A percentile compares a stretch with the other conserved stretches of the same genome.
Evolutionary conservation across 2,888 invertebrate genomes (phyloP).

Genomic region (Tetheella fluctuosa): DNA sequence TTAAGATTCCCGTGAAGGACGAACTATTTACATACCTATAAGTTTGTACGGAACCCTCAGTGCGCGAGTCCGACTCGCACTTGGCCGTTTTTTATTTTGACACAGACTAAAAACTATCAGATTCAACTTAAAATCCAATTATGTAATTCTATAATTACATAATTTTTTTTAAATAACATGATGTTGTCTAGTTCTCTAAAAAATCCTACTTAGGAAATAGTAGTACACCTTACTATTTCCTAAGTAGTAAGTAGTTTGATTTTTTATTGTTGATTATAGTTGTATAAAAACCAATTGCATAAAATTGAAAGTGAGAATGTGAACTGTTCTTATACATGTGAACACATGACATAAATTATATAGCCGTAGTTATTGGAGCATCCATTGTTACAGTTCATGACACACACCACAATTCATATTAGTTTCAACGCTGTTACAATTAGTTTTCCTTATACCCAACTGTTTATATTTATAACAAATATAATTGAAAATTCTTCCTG

Average conservation of each 20-base stretch:
- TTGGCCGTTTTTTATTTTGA: too few relatives aligned
- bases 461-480: conserved; percentile 1
- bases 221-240: not conserved
- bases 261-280: too few relatives aligned
- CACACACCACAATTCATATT: not conserved
- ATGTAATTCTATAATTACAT: too few relatives aligned
- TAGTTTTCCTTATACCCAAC: not conserved
- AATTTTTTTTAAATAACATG: too few relatives aligned
- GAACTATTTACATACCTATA: too few relatives aligned
- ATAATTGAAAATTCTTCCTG: not conserved
- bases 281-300: conserved; percentile 20
- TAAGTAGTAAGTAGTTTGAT: too few relatives aligned
- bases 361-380: conserved; percentile 9
- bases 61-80: too few relatives aligned
- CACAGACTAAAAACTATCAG: too few relatives aligned
- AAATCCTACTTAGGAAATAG: not conserved
- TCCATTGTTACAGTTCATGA: conserved; percentile 4
- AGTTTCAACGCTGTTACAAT: conserved; percentile 7
- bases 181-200: too few relatives aligned
- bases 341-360: conserved; percentile 5
- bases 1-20: too few relatives aligned
- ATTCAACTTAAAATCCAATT: too few relatives aligned
- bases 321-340: conserved; percentile 26
- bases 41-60: too few relatives aligned
- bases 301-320: conserved; percentile 36